Conservation (phyloP, 1,140 invertebrate genomes). For the Pemphigus obesinymphae region DNA sequence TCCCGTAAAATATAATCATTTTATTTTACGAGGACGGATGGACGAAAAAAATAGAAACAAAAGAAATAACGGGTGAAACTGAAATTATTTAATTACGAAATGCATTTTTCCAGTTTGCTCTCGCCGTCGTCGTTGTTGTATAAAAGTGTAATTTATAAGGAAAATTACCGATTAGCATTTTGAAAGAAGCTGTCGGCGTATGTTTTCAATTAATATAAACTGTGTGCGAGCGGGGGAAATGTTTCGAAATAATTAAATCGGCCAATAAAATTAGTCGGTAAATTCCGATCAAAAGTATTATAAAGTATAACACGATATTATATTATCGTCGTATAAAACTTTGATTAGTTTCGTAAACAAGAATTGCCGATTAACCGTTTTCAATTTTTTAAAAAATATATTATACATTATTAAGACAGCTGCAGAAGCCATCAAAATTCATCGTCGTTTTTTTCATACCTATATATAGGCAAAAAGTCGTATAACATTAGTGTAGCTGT, state of each 20-base stretch:
- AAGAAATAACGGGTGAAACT: background rate
- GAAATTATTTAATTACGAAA: conserved; percentile 23
- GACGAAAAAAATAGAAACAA: background rate
- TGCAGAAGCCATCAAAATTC: no score
- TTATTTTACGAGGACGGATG: background rate
- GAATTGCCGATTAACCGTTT: no score
- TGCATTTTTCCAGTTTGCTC: background rate
- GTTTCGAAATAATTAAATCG: background rate
- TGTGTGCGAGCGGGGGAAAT: background rate
- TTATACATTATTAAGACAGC: no score
- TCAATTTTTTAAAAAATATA: no score
- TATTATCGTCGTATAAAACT: background rate
- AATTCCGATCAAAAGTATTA: no score
- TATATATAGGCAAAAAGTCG: no score
- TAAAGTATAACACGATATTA: no score
- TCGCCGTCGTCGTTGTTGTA: no score
- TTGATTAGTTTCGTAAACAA: no score
- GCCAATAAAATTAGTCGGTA: background rate
- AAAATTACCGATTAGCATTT: background rate
- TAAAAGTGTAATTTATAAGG: background rate
- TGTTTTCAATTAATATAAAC: no score
- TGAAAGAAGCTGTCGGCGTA: background rate
- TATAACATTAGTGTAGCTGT: no score
- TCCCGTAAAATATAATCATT: background rate
- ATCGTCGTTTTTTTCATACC: background rate